Base-by-base conservation (phyloP, 1,140 invertebrate genomes). In the Branchinecta lindahli region DNA sequence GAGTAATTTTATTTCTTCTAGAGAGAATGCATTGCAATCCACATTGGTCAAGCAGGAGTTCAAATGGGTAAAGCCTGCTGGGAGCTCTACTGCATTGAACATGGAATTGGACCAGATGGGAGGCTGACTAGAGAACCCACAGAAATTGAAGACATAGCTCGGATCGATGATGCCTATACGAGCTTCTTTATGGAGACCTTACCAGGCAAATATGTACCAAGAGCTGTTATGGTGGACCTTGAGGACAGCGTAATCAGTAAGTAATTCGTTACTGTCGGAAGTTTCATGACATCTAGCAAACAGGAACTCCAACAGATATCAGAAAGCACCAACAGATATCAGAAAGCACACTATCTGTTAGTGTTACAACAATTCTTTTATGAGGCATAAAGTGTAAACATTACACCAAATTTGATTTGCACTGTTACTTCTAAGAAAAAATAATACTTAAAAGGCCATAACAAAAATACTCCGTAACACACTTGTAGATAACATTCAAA, bases 181-280 rank as follows among this genome's bases (percentile, higher is more conserved):
- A 83, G 83, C 7, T 84, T 84, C 76, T 84, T 84, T 76, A 81
- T 79, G 68, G 83, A 84, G 72, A 84, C 83, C 7, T 77, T 77
- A 10, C 76, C 77, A 68, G 81, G 82, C 67, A 80, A 80, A 73
- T 80, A 83, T 74, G 79, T 83, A 3, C 82, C 82, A n/a, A 75
- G 82, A 67, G 81, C 83, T 47, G 77, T 83, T 7, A 81, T 83
- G 72, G 80, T 84, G 18, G 83, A 84, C 74, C 74, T 84, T 44
- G 83, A 84, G 71, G 82, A 82, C 45, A 82, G 82, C 45, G 83
- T 84, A 68, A 78, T 83, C 67, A 80, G 81, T 79, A 74, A 75
- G 68, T 66, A 71, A 33, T 21, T 52, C 15, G 18, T 45, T 20
- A 33, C 33, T 33, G 33, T 33, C 33, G 5, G 33, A 33, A 33